These are phyloP conservation scores for Colistium nudipinnis DNA, from an alignment of 2,113 vertebrate genomes.

Conservation along the genomic window DNA sequence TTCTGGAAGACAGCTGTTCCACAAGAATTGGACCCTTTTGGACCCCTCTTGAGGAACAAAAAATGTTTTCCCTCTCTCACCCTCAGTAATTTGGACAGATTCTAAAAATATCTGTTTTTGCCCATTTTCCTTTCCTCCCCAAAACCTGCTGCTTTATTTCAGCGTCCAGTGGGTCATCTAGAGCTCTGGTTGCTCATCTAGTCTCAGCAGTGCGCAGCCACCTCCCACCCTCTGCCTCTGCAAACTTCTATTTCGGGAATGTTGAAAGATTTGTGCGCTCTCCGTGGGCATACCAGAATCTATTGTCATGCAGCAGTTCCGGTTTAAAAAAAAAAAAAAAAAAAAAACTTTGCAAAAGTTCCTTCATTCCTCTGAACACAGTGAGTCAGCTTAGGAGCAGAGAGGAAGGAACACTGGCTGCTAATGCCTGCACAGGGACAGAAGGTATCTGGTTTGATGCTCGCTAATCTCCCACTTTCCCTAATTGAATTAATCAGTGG, in stretches of 20 bases:
- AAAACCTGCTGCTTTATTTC: conserved; percentile 29
- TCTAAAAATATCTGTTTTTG: conserved; percentile 66
- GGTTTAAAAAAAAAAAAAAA: conserved; percentile 39
- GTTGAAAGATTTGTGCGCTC: conserved; percentile 52
- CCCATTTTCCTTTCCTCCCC: conserved; percentile 36
- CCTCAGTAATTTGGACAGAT: conserved; percentile 19
- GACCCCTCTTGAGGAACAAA: not conserved
- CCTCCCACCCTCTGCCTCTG: conserved; percentile 71
- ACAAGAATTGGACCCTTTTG: conserved; percentile 22
- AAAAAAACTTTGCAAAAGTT: conserved; percentile 27
- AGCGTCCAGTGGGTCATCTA: conserved; percentile 50
- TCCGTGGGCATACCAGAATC: conserved; percentile 35
- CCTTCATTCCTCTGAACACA: not conserved
- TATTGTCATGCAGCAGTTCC: conserved; percentile 42
- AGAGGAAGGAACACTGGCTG: not conserved
- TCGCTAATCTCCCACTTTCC: conserved; percentile 66
- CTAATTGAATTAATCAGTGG: conserved; percentile 74
- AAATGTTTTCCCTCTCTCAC: conserved; percentile 31
- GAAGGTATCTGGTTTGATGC: conserved; percentile 64
- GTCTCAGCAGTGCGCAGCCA: conserved; percentile 35
- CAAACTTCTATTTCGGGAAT: conserved; percentile 70
- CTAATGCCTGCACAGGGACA: conserved; percentile 39
- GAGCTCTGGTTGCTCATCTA: conserved; percentile 48
- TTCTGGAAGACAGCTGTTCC: not conserved
- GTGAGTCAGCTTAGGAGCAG: conserved; percentile 20